Percentiles rank a stretch among this genome's conserved stretches.
phyloP scores from a whole-genome alignment of 2,113 vertebrate genomes.

The Puffinus mauretanicus region DNA sequence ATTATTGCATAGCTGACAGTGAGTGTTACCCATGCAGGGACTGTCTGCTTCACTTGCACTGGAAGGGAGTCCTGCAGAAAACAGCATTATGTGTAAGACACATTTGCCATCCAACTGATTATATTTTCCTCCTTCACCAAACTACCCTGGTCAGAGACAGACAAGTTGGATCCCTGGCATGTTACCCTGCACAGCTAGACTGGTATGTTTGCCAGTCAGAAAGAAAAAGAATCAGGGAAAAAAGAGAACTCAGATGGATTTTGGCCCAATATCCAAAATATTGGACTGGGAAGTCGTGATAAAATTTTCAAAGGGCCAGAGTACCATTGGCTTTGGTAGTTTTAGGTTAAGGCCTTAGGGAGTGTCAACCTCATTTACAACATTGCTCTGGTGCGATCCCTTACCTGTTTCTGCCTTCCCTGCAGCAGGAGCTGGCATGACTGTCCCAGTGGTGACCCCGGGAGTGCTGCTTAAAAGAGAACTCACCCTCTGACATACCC shows the following conservation, averaged over 20 bases:
- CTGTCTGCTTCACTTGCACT: not conserved
- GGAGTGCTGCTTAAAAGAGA: not conserved
- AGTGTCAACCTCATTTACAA: not conserved
- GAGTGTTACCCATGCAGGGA: not conserved
- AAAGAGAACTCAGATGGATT: not conserved
- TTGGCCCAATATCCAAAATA: not conserved
- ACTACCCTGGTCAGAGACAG: not conserved
- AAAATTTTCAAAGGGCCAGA: not conserved
- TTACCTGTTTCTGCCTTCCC: not conserved
- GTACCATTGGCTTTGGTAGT: not conserved
- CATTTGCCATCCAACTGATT: not conserved
- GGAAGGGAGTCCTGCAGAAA: not conserved
- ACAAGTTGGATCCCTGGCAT: not conserved
- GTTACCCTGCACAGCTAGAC: not conserved
- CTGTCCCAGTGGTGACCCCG: too few relatives aligned
- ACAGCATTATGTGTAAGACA: not conserved
- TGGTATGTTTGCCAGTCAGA: not conserved
- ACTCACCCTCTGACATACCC: not conserved
- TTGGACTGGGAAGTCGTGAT: not conserved
- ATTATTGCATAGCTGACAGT: not conserved
- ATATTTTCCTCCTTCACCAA: not conserved
- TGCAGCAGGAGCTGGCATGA: not conserved
- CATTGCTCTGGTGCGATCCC: not conserved
- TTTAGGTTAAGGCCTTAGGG: not conserved
- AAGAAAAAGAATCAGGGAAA: not conserved